Evolutionary conservation across 1,140 invertebrate genomes (phyloP), one percentile per base, ranked within the genome.

Genomic region (Leptinotarsa texana): DNA sequence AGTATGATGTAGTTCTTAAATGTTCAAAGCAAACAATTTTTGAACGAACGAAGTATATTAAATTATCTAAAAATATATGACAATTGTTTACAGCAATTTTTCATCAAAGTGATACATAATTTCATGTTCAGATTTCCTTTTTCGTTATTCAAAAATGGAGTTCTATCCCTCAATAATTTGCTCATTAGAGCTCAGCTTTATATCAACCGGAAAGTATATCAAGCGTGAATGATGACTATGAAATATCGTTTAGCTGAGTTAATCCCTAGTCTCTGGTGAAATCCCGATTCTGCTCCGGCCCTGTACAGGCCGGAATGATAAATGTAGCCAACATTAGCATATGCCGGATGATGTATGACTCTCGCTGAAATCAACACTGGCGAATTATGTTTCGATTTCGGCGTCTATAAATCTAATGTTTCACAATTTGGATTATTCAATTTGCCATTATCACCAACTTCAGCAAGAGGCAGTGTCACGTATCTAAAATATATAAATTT

Each of bases 311-410:
- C 73, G 65, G 76, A 81, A 82, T 83, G 82, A 83, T 83, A 77
- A 82, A 83, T 83, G 82, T 78, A 69, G 57, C 74, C 77, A 73
- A 74, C 80, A 80, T 82, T 83, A 80, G 80, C 82, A 83, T 82
- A 80, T 82, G 82, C 78, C 80, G 80, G 79, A 82, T 82, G 82
- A 82, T 82, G 76, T 82, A 83, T 80, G 80, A 79, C 69, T 80
- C 79, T 75, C 80, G 75, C 67, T 72, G 78, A 77, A 80, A 82
- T 82, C 82, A 83, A 82, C 82, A 82, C 69, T 77, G 75, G 76
- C 75, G 78, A 79, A 82, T 83, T 81, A 81, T 80, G 78, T 80
- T 81, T 76, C 82, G 78, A 81, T 80, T 75, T 78, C 68, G 75
- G 73, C 75, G 80, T 79, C 80, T 81, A 83, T 83, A 83, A 83